Evolutionary conservation across 23 tunicate species (phyloP).

Genomic region (Clavelina lepadiformis): DNA sequence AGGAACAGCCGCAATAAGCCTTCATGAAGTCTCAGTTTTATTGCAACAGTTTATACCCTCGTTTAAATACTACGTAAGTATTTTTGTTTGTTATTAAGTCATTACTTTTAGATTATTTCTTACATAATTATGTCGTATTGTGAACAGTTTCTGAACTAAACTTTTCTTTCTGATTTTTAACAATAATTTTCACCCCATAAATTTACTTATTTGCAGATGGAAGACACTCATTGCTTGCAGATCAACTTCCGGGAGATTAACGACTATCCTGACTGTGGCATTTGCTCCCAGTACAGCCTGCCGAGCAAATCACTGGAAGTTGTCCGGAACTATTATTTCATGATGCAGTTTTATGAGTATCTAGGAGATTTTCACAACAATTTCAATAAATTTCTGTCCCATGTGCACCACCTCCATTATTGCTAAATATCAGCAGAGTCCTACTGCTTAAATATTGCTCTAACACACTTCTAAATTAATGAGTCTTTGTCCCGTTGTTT

Average conservation of each 20-base stretch:
- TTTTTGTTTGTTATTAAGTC: not conserved
- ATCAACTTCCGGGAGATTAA: not conserved
- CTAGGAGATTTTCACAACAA: not conserved
- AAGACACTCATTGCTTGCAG: not conserved
- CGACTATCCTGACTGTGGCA: not conserved
- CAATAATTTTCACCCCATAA: too few species aligned
- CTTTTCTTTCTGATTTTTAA: too few species aligned
- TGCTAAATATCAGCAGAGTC: too few species aligned
- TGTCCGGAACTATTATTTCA: not conserved
- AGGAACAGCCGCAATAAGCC: not conserved
- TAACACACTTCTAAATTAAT: too few species aligned
- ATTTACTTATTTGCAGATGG: not conserved
- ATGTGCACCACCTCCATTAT: too few species aligned
- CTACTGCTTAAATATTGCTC: too few species aligned
- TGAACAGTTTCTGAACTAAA: too few species aligned
- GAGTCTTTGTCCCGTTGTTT: too few species aligned
- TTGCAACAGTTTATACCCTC: not conserved
- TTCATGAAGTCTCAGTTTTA: not conserved
- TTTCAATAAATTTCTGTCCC: not conserved
- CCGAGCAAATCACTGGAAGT: not conserved
- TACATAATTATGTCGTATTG: too few species aligned
- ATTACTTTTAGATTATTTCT: not conserved
- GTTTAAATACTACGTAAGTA: not conserved
- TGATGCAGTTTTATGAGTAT: not conserved
- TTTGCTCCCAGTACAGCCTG: not conserved